Evolutionary conservation across 2,888 invertebrate species (phyloP), one percentile per base, ranked within the genome.

Genomic region (Carterocephalus palaemon): DNA sequence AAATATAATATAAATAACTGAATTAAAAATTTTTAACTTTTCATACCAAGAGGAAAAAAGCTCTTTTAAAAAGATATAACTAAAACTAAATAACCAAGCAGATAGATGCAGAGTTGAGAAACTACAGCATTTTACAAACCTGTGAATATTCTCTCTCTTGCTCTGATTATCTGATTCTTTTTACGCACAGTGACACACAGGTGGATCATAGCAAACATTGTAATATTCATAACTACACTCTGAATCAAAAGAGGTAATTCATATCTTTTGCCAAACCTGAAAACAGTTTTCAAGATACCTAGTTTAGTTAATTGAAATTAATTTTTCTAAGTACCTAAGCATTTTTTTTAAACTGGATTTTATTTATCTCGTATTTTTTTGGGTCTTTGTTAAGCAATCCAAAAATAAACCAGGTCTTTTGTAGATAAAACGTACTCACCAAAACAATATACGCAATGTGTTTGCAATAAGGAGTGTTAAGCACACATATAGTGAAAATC

Each of bases 211-310:
- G 92, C 89, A 81, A 98, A 91, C 99, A 99, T 99, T 56, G 96
- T 94, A 46, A 94, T 72, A 70, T 96, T 98, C 99, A 99, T 99
- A 46, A 99, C 92, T 70, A 99, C 91, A 86, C 98, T 99, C 88
- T 99, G 99, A 50, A 96, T 90, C 58, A 99, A 90, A 53, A 99
- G 88, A 46, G 99, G 98, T 70, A 95, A 88, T 87, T 99, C 99
- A 89, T 96, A 99, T 57, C 93, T 94, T 84, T 96, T 97, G 54
- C 99, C 99, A 90, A 99, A 99, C 99, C 99, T 99, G 82, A 28
- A 90, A 88, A 22, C 36, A 38, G 9, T 10, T 17, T 37, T 22
- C n/a, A 43, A 29, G 23, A n/a, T n/a, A n/a, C n/a, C n/a, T n/a
- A n/a, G n/a, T n/a, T n/a, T n/a, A n/a, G n/a, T n/a, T n/a, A n/a